Conservation (phyloP, 2,888 invertebrate genomes). For the Oscheius onirici region DNA sequence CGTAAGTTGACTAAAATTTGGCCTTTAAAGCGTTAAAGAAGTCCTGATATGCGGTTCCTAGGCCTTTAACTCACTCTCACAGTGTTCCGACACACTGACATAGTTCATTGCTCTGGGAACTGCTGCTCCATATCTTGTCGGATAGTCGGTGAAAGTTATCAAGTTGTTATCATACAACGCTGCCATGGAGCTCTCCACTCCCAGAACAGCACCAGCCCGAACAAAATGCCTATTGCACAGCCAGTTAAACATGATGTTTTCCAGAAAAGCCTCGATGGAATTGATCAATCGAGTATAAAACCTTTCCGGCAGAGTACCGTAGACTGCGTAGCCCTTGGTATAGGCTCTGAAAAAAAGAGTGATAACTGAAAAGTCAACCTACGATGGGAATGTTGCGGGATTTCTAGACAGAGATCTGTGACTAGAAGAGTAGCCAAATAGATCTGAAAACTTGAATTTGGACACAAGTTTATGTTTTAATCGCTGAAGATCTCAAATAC, state of each 20-base stretch:
- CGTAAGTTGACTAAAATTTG: too few species aligned
- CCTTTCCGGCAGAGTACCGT: not conserved
- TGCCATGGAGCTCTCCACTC: not conserved
- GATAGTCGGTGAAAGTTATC: slow-evolving; percentile 28
- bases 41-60: too few species aligned
- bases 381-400: slow-evolving; percentile 25
- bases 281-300: not conserved
- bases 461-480: too few species aligned
- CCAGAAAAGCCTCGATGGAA: not conserved
- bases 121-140: slow-evolving; percentile 22
- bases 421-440: slow-evolving; percentile 5
- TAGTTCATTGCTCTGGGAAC: slow-evolving; percentile 37
- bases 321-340: slow-evolving; percentile 10
- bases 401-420: slow-evolving; percentile 20
- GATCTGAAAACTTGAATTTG: slow-evolving; percentile 20
- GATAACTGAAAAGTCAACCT: not conserved
- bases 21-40: too few species aligned
- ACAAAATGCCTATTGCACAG: not conserved
- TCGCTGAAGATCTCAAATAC: too few species aligned
- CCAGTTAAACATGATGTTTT: slow-evolving; percentile 3
- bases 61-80: slow-evolving; percentile 22
- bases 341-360: slow-evolving; percentile 2
- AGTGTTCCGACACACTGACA: slow-evolving; percentile 42
- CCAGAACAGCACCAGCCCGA: not conserved
- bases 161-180: not conserved